Evolutionary conservation across 1,140 invertebrate genomes (phyloP), one percentile per base, ranked within the genome.

Genomic region (Globodera rostochiensis): DNA sequence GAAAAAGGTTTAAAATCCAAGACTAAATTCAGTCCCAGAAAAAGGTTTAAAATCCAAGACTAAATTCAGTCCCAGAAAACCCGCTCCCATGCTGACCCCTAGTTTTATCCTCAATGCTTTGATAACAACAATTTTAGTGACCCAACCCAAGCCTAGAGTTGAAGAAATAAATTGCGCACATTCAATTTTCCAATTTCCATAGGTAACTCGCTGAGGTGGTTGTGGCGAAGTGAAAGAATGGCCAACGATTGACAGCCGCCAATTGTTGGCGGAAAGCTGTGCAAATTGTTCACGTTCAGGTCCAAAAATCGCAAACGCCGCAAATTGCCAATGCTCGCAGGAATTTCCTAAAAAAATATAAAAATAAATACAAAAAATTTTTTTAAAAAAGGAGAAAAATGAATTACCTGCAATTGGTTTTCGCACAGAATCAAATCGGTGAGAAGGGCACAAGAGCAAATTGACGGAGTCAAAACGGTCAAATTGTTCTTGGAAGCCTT

Each of bases 401-500:
- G 6, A 25, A n/a, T 67, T 21, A 85, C 84, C 84, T 82, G 73
- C 6, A 88, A 82, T 91, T 90, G 53, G 94, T 99, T 99, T 91
- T 98, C 96, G 47, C 96, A 98, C 83, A 99, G 92, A 90, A 98
- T 97, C 82, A 99, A 92, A 91, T 99, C 97, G 92, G 98, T 95
- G 84, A 99, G 92, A 91, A 93, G 94, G 89, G 94, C 94, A 92
- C 96, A 98, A 85, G 95, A 95, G 90, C 97, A 97, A 89, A 99
- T 95, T 88, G 94, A 94, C 80, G 93, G 91, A 90, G 97, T 98
- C 75, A 99, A 91, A 8, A 93, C 93, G 81, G 94, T 93, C 85
- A 99, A 92, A 88, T 95, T 93, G 92, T 99, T 99, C 92, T 97
- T 95, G 92, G 99, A 96, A 86, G 97, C 93, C 92, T 99, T 99